phyloP scores from a whole-genome alignment of 2,113 vertebrate genomes.

The Bothrops jararaca region DNA sequence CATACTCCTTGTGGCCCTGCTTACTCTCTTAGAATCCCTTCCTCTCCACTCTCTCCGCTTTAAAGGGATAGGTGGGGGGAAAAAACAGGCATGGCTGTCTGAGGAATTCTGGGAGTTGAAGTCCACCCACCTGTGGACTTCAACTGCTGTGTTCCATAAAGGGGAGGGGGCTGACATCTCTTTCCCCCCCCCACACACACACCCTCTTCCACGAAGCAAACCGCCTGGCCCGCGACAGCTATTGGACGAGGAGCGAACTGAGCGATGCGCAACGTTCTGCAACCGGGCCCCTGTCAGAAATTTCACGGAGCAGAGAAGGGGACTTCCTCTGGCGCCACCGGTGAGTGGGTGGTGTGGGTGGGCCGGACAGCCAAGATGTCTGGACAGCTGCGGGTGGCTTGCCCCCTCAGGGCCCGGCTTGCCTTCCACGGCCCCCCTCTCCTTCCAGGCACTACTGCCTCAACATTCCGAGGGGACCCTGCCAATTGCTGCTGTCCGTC shows the following conservation, averaged over 20 bases:
- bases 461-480: conserved; percentile 76
- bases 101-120: neutral
- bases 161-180: neutral
- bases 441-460: conserved; percentile 74
- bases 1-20: too few relatives aligned
- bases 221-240: conserved; percentile 74
- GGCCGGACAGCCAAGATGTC: neutral
- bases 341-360: conserved; percentile 28
- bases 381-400: rapidly evolving
- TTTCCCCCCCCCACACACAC: neutral
- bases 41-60: too few relatives aligned
- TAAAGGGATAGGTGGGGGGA: too few relatives aligned
- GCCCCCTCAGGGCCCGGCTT: rapidly evolving
- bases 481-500: conserved; percentile 66
- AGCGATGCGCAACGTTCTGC: conserved; percentile 71
- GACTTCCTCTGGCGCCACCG: conserved; percentile 81
- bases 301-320: conserved; percentile 79
- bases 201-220: conserved; percentile 67
- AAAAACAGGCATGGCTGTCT: too few relatives aligned
- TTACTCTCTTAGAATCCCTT: too few relatives aligned
- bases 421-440: neutral
- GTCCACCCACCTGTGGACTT: too few relatives aligned
- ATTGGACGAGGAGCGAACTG: conserved; percentile 63
- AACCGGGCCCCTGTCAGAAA: conserved; percentile 74
- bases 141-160: neutral